Evolutionary conservation across 2,113 vertebrate species (phyloP).

Genomic region (Tretioscincus oriximinensis): DNA sequence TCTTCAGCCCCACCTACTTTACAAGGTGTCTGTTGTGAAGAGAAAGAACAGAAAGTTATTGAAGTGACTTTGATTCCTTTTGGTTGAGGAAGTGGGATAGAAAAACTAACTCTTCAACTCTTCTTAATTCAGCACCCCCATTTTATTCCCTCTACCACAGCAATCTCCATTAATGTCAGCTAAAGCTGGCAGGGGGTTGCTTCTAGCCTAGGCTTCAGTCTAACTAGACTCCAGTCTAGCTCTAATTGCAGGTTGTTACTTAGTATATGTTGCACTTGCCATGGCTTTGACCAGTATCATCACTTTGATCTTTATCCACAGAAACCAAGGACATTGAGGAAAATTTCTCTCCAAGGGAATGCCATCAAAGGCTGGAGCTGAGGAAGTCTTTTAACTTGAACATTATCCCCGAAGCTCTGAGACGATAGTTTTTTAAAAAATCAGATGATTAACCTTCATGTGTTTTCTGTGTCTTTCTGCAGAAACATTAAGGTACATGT

Average conservation of each 20-base stretch:
- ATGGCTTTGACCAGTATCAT: constrained; percentile 74
- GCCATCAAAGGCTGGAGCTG: constrained; percentile 64
- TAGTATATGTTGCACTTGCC: constrained; percentile 64
- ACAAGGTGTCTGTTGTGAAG: no score
- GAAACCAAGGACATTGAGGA: constrained; percentile 76
- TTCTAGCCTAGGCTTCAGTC: constrained; percentile 78
- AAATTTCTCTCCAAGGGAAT: constrained; percentile 65
- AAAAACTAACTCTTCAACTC: no score
- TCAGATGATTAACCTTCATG: constrained; percentile 36
- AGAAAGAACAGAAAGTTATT: no score
- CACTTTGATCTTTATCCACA: constrained; percentile 78
- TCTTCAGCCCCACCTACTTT: no score
- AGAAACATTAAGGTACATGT: neutral
- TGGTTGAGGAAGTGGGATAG: no score
- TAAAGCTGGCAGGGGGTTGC: constrained; percentile 59
- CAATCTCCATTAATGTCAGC: constrained; percentile 53
- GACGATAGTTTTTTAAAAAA: constrained; percentile 54
- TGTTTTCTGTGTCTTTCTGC: constrained; percentile 27
- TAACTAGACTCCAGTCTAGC: no score
- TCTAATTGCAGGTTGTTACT: constrained; percentile 75
- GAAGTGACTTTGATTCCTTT: no score
- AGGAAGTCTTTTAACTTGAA: constrained; percentile 60
- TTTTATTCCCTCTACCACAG: neutral
- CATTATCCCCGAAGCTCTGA: constrained; percentile 55
- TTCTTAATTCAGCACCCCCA: neutral